A percentile compares a stretch with the other conserved stretches of the same genome.
Evolutionary conservation across 2,113 vertebrate genomes (phyloP).

Genomic region (Brienomyrus brachyistius): DNA sequence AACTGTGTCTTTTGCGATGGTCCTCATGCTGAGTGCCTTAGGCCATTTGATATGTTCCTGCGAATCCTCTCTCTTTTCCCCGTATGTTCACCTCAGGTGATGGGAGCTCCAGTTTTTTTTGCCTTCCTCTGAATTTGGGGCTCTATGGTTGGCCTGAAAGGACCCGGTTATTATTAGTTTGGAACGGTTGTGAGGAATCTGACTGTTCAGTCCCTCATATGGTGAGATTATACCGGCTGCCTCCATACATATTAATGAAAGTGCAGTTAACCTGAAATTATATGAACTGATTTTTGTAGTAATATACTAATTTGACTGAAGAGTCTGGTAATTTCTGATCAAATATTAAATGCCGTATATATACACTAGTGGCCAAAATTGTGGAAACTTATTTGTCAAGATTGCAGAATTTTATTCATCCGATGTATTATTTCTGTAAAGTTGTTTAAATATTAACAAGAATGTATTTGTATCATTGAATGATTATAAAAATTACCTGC

Average conservation of each 20-base stretch:
- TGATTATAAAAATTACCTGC: too few species aligned
- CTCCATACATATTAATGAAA: background rate
- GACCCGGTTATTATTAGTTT: background rate
- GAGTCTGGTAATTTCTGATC: background rate
- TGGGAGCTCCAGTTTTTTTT: background rate
- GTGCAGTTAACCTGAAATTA: background rate
- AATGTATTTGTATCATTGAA: too few species aligned
- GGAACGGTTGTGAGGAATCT: background rate
- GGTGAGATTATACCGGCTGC: background rate
- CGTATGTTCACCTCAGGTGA: background rate
- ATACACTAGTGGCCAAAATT: too few species aligned
- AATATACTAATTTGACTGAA: background rate
- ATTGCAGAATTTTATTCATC: too few species aligned
- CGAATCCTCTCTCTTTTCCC: background rate
- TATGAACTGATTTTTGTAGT: background rate
- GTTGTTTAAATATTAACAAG: too few species aligned
- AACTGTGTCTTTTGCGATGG: background rate
- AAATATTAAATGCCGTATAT: background rate
- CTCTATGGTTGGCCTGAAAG: background rate
- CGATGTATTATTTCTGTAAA: too few species aligned
- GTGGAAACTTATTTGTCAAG: too few species aligned
- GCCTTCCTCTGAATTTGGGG: background rate
- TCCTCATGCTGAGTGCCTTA: background rate
- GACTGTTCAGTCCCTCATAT: background rate
- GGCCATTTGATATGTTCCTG: background rate